A percentile compares a stretch with the other conserved stretches of the same genome.
Conservation (phyloP, 2,888 invertebrate species). For the Drosophila leonis region DNA sequence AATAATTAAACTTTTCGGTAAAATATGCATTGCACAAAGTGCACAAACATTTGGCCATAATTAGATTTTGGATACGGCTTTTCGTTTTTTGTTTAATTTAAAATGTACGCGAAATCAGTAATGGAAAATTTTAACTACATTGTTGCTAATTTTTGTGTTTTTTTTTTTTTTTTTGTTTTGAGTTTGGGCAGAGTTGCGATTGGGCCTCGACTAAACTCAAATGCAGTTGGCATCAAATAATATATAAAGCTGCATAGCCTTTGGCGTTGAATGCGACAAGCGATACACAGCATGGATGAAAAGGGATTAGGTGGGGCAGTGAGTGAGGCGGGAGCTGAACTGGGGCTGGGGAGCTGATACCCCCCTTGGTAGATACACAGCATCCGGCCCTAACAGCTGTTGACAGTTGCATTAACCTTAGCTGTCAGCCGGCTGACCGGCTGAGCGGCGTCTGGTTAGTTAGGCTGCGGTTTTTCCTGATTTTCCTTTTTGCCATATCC, state of each 20-base stretch:
- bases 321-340: too few species aligned
- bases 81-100: conserved; percentile 10
- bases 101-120: conserved; percentile 26
- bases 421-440: conserved; percentile 29
- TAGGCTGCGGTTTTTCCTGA: conserved; percentile 8
- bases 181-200: not conserved
- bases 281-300: conserved; percentile 4
- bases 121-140: conserved; percentile 26
- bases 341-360: too few species aligned
- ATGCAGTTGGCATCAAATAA: not conserved
- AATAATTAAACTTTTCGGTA: conserved; percentile 41
- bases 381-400: conserved; percentile 34
- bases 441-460: conserved; percentile 11
- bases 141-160: conserved; percentile 12
- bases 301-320: not conserved
- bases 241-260: conserved; percentile 39
- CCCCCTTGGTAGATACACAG: not conserved
- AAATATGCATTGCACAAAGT: conserved; percentile 36
- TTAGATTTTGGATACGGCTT: conserved; percentile 23
- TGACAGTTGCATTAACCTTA: conserved; percentile 57
- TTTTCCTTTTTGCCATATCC: conserved; percentile 15
- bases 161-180: not conserved
- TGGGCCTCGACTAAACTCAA: not conserved
- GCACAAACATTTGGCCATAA: conserved; percentile 22
- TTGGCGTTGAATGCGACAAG: conserved; percentile 15